phyloP scores from a whole-genome alignment of 2,888 invertebrate genomes.

The Pyrrhia umbra region DNA sequence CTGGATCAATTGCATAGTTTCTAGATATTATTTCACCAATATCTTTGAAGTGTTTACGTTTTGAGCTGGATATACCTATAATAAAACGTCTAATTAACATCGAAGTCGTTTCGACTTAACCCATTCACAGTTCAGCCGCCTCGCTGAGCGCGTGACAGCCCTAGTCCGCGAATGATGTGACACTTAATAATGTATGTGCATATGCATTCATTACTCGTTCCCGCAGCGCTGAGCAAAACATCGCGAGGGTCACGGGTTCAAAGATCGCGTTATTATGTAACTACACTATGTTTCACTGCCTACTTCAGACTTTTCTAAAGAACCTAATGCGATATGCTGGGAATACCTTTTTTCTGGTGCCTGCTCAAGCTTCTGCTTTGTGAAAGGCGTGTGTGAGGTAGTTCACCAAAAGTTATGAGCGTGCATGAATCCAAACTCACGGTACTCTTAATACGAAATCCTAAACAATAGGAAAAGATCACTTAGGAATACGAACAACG shows the following conservation, averaged over 20 bases:
- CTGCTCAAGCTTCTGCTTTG: too few species aligned
- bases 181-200: slow-evolving; percentile 57
- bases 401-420: too few species aligned
- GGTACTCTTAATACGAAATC: too few species aligned
- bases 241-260: slow-evolving; percentile 52
- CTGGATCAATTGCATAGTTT: too few species aligned
- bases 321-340: neutral
- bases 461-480: too few species aligned
- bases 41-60: neutral
- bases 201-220: slow-evolving; percentile 53
- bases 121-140: neutral
- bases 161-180: slow-evolving; percentile 46
- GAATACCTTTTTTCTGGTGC: neutral
- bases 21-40: neutral
- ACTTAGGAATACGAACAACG: too few species aligned
- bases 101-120: neutral
- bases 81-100: neutral
- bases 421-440: too few species aligned
- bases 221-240: slow-evolving; percentile 42
- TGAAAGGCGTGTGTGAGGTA: too few species aligned
- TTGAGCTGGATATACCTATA: neutral
- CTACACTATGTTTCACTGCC: slow-evolving; percentile 9
- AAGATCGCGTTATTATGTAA: slow-evolving; percentile 53
- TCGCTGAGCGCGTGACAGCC: slow-evolving; percentile 7
- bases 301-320: slow-evolving; percentile 7